A percentile compares a stretch with the other conserved stretches of the same genome.
phyloP scores from a whole-genome alignment of 2,888 invertebrate genomes.

The Resseliella maxima region DNA sequence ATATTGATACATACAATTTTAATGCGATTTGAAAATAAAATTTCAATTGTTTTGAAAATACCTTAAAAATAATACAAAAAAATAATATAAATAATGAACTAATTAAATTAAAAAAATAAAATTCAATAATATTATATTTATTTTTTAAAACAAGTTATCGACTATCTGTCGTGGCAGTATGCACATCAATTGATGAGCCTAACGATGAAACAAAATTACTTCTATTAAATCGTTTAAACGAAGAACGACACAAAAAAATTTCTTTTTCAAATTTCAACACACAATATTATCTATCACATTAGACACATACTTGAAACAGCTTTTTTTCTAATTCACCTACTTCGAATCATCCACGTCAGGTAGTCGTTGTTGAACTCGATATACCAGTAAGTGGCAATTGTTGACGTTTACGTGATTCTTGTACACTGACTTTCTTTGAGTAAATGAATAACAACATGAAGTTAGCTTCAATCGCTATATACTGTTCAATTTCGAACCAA shows the following conservation, averaged over 20 bases:
- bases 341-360: slow-evolving; percentile 59
- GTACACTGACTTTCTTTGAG: not conserved
- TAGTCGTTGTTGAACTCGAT: slow-evolving; percentile 32
- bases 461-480: not conserved
- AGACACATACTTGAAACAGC: slow-evolving; percentile 52
- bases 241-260: too few species aligned
- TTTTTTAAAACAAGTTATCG: too few species aligned
- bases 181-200: not conserved
- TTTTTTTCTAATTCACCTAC: slow-evolving; percentile 43
- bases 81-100: not conserved
- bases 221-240: not conserved
- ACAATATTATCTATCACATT: slow-evolving; percentile 49
- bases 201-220: not conserved
- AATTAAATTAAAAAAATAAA: not conserved
- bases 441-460: slow-evolving; percentile 37
- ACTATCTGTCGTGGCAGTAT: not conserved
- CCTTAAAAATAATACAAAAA: not conserved
- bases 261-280: not conserved
- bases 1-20: too few species aligned
- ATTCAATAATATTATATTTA: too few species aligned
- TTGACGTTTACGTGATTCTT: slow-evolving; percentile 33
- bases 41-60: too few species aligned
- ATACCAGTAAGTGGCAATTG: slow-evolving; percentile 34
- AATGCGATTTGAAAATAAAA: not conserved
- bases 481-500: slow-evolving; percentile 22